Evolutionary conservation across 2,113 vertebrate species (phyloP), one percentile per base, ranked within the genome.

Genomic region (Hippopotamus amphibius): DNA sequence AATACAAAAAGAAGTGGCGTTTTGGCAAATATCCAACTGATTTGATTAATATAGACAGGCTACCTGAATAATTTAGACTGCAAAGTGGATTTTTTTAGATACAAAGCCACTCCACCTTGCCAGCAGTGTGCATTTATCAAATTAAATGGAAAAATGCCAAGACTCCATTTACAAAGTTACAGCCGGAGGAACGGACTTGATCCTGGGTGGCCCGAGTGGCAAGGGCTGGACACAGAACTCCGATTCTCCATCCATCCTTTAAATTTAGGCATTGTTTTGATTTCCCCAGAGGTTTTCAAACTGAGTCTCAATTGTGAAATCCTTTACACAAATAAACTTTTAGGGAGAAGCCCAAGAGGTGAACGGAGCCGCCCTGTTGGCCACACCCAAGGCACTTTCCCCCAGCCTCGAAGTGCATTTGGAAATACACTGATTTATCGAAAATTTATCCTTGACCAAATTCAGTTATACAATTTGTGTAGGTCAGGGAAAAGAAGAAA

Each of bases 61-160:
- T 33, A 90, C 7, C 72, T 95, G 92, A 95, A 93, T 95, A 88
- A 96, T 92, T 95, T 53, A 86, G 92, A 69, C 22, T 41, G 74
- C 50, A 50, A 79, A 86, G 79, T 79, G 24, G 72, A 84, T 84
- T 86, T 83, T 91, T 92, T 87, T 43, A 91, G 71, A 79, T 30
- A n/a, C 66, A 22, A 63, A 82, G 21, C 48, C 76, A 17, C 21
- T 93, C 61, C 5, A 24, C 63, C 86, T 87, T 89, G 89, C 59
- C 76, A 33, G 88, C 6, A 0, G 2, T 63, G 30, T 28, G 53
- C 86, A 87, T 85, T 95, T 59, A 92, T 90, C 83, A 89, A 66
- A 94, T 95, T 89, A 91, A 55, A 46, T 90, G 92, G 89, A 79
- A 93, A 63, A 72, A 7, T 55, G 77, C 83, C 92, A 97, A 77